Evolutionary conservation across 2,888 invertebrate genomes (phyloP).

Genomic region (Tiliacea citrago): DNA sequence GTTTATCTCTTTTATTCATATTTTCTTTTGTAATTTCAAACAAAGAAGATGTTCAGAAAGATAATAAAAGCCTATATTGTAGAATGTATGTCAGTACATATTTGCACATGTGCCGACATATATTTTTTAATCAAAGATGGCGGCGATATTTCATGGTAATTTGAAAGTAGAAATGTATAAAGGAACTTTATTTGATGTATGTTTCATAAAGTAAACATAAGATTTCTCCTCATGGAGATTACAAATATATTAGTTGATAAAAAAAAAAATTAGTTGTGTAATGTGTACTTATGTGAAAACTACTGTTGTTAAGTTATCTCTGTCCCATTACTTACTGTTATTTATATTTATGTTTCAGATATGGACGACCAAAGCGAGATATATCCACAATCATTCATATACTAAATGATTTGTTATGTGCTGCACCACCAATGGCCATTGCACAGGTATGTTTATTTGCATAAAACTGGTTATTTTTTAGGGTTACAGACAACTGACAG

Average conservation of each 20-base stretch:
- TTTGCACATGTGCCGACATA: conserved; percentile 58
- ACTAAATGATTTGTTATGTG: conserved; percentile 97
- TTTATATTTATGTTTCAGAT: conserved; percentile 83
- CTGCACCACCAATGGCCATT: conserved; percentile 93
- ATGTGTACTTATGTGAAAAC: conserved; percentile 37
- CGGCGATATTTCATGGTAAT: conserved; percentile 36
- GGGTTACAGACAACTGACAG: conserved; percentile 20
- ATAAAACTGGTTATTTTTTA: conserved; percentile 9
- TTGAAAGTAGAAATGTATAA: conserved; percentile 29
- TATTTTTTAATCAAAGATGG: conserved; percentile 54
- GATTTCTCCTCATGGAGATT: conserved; percentile 40
- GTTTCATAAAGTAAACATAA: conserved; percentile 42
- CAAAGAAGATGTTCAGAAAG: conserved; percentile 40
- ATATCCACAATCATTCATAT: conserved; percentile 99
- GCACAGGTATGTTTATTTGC: conserved; percentile 82
- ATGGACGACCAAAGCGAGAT: conserved; percentile 97
- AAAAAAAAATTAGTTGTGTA: conserved; percentile 21
- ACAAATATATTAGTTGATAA: conserved; percentile 40
- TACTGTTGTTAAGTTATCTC: conserved; percentile 45
- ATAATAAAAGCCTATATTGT: conserved; percentile 35
- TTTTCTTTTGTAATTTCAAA: conserved; percentile 24
- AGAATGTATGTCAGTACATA: conserved; percentile 48
- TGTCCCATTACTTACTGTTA: conserved; percentile 43
- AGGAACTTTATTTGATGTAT: conserved; percentile 32
- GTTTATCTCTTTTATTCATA: conserved; percentile 20